Percentiles rank a stretch among this genome's conserved stretches.
phyloP scores from a whole-genome alignment of 2,888 invertebrate species.

The Metallyticus violacea region DNA sequence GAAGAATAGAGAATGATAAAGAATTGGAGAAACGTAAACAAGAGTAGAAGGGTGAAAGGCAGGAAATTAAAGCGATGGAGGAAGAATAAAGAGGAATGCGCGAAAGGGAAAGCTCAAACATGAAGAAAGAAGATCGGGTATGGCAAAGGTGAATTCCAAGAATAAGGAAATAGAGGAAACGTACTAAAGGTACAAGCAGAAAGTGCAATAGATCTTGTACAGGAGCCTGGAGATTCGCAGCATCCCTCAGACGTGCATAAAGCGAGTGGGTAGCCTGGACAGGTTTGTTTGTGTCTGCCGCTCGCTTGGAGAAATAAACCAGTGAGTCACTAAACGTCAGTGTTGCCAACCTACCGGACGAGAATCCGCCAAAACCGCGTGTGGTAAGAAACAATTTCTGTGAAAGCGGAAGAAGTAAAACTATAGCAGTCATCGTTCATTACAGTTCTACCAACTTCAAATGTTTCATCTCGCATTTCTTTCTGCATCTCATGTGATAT shows the following conservation, averaged over 20 bases:
- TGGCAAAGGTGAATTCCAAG: neutral
- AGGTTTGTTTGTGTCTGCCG: neutral
- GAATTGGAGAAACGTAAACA: too few relatives aligned
- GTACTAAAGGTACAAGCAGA: too few relatives aligned
- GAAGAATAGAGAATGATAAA: neutral
- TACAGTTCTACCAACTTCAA: too few relatives aligned
- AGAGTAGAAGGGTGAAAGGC: neutral
- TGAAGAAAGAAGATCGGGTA: neutral
- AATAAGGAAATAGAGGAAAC: neutral
- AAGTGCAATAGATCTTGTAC: too few relatives aligned
- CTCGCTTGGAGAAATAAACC: neutral
- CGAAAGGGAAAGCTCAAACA: neutral
- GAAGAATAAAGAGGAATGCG: too few relatives aligned
- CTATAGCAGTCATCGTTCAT: too few relatives aligned
- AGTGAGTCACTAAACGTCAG: neutral
- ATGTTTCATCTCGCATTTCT: too few relatives aligned
- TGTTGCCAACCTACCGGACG: neutral
- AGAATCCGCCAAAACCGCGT: neutral
- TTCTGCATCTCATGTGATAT: too few relatives aligned
- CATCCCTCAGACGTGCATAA: neutral
- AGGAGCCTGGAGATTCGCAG: neutral
- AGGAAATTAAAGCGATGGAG: neutral
- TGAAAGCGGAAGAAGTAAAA: too few relatives aligned
- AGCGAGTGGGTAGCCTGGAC: neutral
- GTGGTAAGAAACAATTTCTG: neutral